Conservation (phyloP, 1,140 invertebrate genomes). For the Drosophila nikananu region DNA sequence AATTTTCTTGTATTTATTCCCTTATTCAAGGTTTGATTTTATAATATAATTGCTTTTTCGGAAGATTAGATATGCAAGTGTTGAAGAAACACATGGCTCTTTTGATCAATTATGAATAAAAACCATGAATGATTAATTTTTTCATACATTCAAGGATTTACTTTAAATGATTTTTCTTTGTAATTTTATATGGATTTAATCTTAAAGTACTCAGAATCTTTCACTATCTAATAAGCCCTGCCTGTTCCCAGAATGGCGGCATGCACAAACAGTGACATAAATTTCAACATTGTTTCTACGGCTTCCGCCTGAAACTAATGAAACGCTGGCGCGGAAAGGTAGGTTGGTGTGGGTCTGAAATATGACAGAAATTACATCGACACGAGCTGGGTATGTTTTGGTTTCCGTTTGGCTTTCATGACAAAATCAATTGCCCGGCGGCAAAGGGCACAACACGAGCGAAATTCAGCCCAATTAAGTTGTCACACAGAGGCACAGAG, state of each 20-base stretch:
- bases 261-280: conserved; percentile 2
- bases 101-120: too few relatives aligned
- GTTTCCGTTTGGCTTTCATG: conserved; percentile 45
- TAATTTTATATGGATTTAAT: not conserved
- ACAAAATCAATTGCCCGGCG: conserved; percentile 57
- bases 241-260: not conserved
- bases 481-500: conserved; percentile 26
- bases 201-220: not conserved
- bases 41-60: not conserved
- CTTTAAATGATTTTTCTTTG: not conserved
- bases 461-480: conserved; percentile 50
- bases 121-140: too few relatives aligned
- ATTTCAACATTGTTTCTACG: conserved; percentile 21
- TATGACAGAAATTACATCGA: conserved; percentile 37
- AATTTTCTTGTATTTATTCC: not conserved
- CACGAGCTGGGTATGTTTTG: conserved; percentile 31
- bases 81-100: not conserved
- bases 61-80: not conserved
- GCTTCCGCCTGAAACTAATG: conserved; percentile 19
- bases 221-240: not conserved
- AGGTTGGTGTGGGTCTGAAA: conserved; percentile 15
- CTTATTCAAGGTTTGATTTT: not conserved
- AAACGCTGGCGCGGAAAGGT: not conserved
- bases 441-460: conserved; percentile 23
- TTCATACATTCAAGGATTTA: too few relatives aligned